phyloP scores from a whole-genome alignment of 2,797 vertebrate species.

The Carcharodon carcharias region DNA sequence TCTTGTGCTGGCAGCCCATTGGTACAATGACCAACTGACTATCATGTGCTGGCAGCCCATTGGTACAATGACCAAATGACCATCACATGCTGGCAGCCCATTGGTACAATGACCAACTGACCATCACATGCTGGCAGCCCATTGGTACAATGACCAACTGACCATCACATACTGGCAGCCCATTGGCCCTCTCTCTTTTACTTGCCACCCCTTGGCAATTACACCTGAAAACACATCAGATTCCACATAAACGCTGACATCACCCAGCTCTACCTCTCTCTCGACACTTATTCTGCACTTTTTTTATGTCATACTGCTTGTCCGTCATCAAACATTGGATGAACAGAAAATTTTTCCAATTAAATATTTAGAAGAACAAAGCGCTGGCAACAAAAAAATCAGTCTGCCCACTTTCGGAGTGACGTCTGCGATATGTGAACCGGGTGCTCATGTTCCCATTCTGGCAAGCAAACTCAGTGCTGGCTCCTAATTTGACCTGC shows the following conservation, averaged over 20 bases:
- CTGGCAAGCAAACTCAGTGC: background rate
- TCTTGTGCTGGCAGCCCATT: background rate
- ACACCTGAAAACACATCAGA: background rate
- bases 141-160: background rate
- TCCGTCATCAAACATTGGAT: background rate
- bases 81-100: background rate
- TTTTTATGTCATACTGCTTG: background rate
- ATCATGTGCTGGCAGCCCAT: background rate
- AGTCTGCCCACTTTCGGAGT: too few relatives aligned
- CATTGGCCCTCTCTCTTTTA: background rate
- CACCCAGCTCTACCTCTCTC: background rate
- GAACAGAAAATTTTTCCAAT: background rate
- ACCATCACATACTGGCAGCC: background rate
- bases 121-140: background rate
- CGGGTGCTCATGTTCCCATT: too few relatives aligned
- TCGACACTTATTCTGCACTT: background rate
- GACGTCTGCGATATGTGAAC: background rate
- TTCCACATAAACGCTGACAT: background rate
- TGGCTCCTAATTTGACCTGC: background rate
- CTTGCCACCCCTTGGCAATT: background rate
- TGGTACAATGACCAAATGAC: background rate
- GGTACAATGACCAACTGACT: background rate
- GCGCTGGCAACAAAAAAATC: background rate
- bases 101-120: background rate
- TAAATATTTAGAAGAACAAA: background rate